These are phyloP conservation scores for Alcedo atthis DNA, from an alignment of 2,797 vertebrate species.

Conservation along the genomic window DNA sequence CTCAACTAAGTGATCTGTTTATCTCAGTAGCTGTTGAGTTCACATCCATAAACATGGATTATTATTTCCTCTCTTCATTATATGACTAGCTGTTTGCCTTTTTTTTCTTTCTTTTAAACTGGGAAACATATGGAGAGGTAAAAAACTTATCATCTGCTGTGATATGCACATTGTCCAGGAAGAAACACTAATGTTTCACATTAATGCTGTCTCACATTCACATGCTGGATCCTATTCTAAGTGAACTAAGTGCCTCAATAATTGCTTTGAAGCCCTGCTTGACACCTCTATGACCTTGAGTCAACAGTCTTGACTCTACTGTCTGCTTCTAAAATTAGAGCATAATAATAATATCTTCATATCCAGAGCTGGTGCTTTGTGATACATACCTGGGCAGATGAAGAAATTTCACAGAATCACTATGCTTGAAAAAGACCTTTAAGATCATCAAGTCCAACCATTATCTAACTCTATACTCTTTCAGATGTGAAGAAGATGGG, in stretches of 20 bases:
- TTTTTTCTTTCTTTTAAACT: background rate
- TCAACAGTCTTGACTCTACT: background rate
- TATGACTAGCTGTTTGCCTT: background rate
- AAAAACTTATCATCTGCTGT: background rate
- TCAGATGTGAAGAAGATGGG: background rate
- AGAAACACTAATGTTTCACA: background rate
- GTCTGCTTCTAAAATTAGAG: constrained; percentile 19
- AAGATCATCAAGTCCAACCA: too few relatives aligned
- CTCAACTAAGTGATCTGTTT: background rate
- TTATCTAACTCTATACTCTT: too few relatives aligned
- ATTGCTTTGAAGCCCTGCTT: constrained; percentile 16
- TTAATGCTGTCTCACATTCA: constrained; percentile 19
- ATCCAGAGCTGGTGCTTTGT: background rate
- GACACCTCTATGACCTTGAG: background rate
- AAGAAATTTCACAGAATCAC: background rate
- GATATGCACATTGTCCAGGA: background rate
- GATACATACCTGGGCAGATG: background rate
- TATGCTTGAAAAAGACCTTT: too few relatives aligned
- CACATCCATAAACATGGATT: background rate
- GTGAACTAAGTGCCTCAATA: background rate
- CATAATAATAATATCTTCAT: background rate
- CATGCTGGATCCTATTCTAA: background rate
- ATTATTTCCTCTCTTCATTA: background rate
- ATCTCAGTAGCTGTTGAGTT: background rate
- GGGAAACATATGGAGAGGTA: background rate